Evolutionary conservation across 2,797 vertebrate species (phyloP), one percentile per base, ranked within the genome.

Genomic region (Allochrocebus solatus): DNA sequence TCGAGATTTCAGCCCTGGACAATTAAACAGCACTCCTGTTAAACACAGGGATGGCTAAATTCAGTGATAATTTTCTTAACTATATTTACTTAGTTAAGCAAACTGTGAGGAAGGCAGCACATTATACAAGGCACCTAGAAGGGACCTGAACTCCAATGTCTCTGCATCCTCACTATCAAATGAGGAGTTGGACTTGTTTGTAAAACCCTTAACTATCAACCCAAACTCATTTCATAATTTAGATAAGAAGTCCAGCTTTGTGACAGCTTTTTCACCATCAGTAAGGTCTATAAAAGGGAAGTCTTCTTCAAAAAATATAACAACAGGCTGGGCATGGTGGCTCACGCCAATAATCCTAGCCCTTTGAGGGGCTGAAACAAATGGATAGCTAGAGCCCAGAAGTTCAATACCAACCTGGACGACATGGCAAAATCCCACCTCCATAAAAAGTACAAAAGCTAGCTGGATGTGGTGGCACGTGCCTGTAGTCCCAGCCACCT

Each of bases 231-330:
- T 93, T 86, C 55, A 96, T 11, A 70, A 64, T 76, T 79, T 48
- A 85, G 17, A 83, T 88, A 30, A 93, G 64, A 89, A 67, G 41
- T 61, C 85, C 43, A 79, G 50, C 33, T 94, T 85, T 92, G n/a
- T 72, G 92, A 41, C 21, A 46, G 41, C 79, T 94, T 82, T 91
- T 95, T 94, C 89, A 81, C 53, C 74, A 53, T 93, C 46, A 95
- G 28, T 81, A 89, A 74, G 72, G 26, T 43, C 81, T 79, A 64
- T 19, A 92, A 70, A 86, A 70, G 41, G 41, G 6, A 96, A 93
- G 8, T 72, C 67, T 39, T 80, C 55, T 46, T 91, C 70, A 84
- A 89, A 83, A n/a, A 92, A 93, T 78, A 59, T 50, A 96, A 64
- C n/a, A 82, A 72, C 30, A 82, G 76, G 61, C 28, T 24, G 2